Percentiles rank a stretch among this genome's conserved stretches.
These are phyloP conservation scores for Onchidella celtica DNA, from an alignment of 2,888 invertebrate species.

Conservation along the genomic window DNA sequence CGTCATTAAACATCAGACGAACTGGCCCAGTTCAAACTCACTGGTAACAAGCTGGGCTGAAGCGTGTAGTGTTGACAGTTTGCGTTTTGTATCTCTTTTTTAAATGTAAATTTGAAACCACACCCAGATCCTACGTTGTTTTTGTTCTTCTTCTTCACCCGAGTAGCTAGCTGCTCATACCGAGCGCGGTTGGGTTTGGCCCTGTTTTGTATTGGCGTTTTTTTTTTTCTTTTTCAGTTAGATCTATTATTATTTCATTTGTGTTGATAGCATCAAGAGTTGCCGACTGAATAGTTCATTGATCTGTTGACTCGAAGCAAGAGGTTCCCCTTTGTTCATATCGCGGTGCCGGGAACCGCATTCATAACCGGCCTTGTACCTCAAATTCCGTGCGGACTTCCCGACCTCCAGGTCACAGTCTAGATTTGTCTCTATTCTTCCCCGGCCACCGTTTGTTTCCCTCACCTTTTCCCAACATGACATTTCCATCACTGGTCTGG, in stretches of 20 bases:
- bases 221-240: too few relatives aligned
- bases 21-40: too few relatives aligned
- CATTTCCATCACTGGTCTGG: slow-evolving; percentile 35
- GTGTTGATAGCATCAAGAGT: background rate
- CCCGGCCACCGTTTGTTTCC: slow-evolving; percentile 10
- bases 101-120: too few relatives aligned
- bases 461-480: slow-evolving; percentile 28
- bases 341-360: slow-evolving; percentile 11
- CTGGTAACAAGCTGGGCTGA: too few relatives aligned
- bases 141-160: too few relatives aligned
- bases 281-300: background rate
- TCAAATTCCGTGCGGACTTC: slow-evolving; percentile 21
- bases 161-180: too few relatives aligned
- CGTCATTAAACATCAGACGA: slow-evolving; percentile 4
- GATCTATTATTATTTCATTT: too few relatives aligned
- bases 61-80: too few relatives aligned
- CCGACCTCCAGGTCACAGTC: slow-evolving; percentile 29
- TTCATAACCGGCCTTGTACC: background rate
- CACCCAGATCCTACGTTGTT: too few relatives aligned
- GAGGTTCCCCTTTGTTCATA: slow-evolving; percentile 25
- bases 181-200: too few relatives aligned
- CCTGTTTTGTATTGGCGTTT: too few relatives aligned
- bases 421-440: slow-evolving; percentile 20
- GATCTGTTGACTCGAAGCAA: slow-evolving; percentile 19
- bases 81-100: too few relatives aligned